phyloP scores from a whole-genome alignment of 30 jellyfish, hydroid and myxozoan species.

The Cassiopea andromeda region DNA sequence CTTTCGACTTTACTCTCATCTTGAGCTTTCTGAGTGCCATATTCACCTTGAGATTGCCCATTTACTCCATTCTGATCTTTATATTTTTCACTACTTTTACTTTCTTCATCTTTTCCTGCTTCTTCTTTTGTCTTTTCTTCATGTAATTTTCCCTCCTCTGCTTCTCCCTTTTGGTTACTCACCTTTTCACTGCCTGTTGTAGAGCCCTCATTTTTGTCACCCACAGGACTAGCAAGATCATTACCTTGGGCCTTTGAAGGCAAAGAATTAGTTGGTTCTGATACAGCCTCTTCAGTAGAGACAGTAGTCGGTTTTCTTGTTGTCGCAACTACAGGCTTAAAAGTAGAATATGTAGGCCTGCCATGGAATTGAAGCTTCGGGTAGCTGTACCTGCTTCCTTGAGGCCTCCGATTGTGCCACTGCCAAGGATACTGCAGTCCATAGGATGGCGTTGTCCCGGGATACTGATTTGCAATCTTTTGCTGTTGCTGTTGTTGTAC shows the following conservation, averaged over 20 bases:
- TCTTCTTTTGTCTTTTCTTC: background rate
- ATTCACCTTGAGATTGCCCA: background rate
- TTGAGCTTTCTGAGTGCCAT: background rate
- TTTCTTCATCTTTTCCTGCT: background rate
- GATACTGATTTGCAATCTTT: conserved; percentile 3
- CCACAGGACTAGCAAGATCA: background rate
- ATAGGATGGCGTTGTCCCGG: conserved; percentile 31
- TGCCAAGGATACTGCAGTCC: conserved; percentile 73
- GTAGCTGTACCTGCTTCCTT: conserved; percentile 24
- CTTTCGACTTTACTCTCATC: background rate
- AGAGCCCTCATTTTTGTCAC: background rate
- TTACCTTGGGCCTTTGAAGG: background rate
- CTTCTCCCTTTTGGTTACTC: background rate
- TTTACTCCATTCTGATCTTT: background rate
- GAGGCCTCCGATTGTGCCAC: conserved; percentile 63
- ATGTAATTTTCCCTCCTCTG: background rate
- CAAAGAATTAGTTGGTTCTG: conserved; percentile 21
- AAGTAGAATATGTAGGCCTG: conserved; percentile 15
- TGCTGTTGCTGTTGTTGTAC: conserved; percentile 35
- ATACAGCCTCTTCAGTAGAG: background rate
- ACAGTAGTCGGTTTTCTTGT: background rate
- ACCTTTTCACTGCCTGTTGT: background rate
- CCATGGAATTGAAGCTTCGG: conserved; percentile 60
- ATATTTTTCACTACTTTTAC: background rate
- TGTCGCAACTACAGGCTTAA: conserved; percentile 35